A percentile compares a stretch with the other conserved stretches of the same genome.
phyloP scores from a whole-genome alignment of 1,140 invertebrate species.

The Drosophila melanica region DNA sequence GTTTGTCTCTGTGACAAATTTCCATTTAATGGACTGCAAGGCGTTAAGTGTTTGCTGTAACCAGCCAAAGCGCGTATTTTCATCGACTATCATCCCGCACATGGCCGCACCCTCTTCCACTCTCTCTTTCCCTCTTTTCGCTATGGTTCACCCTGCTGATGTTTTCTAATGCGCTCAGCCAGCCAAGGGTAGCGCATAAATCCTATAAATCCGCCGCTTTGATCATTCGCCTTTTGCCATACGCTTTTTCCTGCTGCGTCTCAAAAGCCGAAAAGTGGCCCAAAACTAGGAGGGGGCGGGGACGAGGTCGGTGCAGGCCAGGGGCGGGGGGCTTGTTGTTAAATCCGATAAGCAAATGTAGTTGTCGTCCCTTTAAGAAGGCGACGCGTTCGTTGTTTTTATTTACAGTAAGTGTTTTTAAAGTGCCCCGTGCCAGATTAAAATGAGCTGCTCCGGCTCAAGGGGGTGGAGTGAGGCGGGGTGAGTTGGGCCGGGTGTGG shows the following conservation, averaged over 20 bases:
- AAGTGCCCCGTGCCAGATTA: conserved; percentile 56
- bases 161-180: conserved; percentile 58
- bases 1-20: conserved; percentile 60
- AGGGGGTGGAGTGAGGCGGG: neutral
- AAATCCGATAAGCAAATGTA: conserved; percentile 79
- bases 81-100: neutral
- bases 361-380: conserved; percentile 66
- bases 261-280: conserved; percentile 71
- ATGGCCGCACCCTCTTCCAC: neutral
- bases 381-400: conserved; percentile 51
- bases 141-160: neutral
- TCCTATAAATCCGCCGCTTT: conserved; percentile 76
- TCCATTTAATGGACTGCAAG: conserved; percentile 77
- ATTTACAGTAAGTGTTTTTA: conserved; percentile 61
- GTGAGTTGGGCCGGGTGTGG: neutral
- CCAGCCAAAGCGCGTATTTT: conserved; percentile 53
- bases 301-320: conserved; percentile 1
- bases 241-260: conserved; percentile 33
- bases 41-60: conserved; percentile 75
- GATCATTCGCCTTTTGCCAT: conserved; percentile 61
- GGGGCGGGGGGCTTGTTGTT: neutral
- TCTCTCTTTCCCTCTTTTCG: neutral
- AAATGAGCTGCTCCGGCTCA: conserved; percentile 17
- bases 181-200: conserved; percentile 75
- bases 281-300: conserved; percentile 19